Percentiles rank a stretch among this genome's conserved stretches.
Conservation (phyloP, 2,888 invertebrate species). For the Pseudanteris insignis region DNA sequence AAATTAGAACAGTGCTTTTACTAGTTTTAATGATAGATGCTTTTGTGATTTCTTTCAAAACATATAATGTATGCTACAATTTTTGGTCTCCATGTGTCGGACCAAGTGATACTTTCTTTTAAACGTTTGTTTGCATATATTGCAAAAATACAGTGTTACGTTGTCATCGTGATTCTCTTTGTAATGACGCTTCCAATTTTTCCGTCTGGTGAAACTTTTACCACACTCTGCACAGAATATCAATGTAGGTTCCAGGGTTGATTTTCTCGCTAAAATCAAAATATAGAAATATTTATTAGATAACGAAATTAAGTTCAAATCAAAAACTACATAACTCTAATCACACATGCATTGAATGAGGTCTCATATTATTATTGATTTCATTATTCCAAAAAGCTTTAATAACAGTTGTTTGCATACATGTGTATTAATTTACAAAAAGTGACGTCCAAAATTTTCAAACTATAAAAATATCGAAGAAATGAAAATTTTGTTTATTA, state of each 20-base stretch:
- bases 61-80: slow-evolving; percentile 8
- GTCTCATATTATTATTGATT: neutral
- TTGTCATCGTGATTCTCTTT: slow-evolving; percentile 49
- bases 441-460: too few relatives aligned
- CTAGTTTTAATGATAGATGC: too few relatives aligned
- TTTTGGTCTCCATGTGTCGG: slow-evolving; percentile 70
- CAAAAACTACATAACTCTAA: neutral
- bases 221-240: slow-evolving; percentile 48
- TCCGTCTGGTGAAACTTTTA: slow-evolving; percentile 49
- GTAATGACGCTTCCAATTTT: slow-evolving; percentile 53
- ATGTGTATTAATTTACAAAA: too few relatives aligned
- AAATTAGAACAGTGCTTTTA: too few relatives aligned
- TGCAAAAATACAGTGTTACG: slow-evolving; percentile 69
- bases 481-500: too few relatives aligned
- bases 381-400: too few relatives aligned
- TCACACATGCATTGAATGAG: slow-evolving; percentile 3
- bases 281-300: slow-evolving; percentile 9
- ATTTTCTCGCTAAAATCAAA: slow-evolving; percentile 33
- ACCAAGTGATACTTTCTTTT: slow-evolving; percentile 80
- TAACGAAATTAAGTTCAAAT: neutral
- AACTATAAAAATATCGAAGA: too few relatives aligned
- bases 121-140: slow-evolving; percentile 76
- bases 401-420: too few relatives aligned
- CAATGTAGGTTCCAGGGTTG: slow-evolving; percentile 10
- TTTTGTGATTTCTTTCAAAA: too few relatives aligned